Base-by-base conservation (phyloP, 2,113 vertebrate species). In the Triplophysa rosa region DNA sequence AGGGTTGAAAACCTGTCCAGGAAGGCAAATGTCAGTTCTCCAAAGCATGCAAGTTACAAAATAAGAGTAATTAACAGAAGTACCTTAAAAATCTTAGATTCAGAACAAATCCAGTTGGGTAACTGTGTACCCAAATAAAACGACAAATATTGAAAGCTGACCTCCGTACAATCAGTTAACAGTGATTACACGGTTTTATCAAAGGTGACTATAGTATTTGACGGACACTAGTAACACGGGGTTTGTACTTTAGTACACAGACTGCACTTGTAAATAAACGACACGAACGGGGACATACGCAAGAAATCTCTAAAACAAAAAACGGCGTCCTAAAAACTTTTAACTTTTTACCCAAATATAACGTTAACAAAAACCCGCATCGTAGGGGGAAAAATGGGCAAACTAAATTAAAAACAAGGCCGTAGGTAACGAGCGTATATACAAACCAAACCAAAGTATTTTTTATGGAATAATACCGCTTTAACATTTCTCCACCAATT, bases 211-310 rank as follows among this genome's bases (percentile, higher is more conserved):
- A 6, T 10, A 2, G 70, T 21, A 58, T 40, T 42, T 45, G 42
- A 11, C 42, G 11, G 42, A 45, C 42, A 42, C 56, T 33, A 6
- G 70, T 16, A 59, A 73, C 58, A 42, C 37, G 19, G 12, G 33
- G 70, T 61, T 59, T 11, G 11, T 58, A 52, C 23, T 17, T 16
- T 40, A 49, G 14, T 10, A 42, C 19, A 58, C 29, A 21, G 19
- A 59, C 45, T 52, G 23, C 14, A 69, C 17, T 26, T 10, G 70
- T 59, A 72, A 72, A 72, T 59, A 72, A 56, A 72, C 52, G 6
- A 3, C 8, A 58, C 21, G 33, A 33, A 33, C 33, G 33, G 1
- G 19, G 4, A 29, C 24, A 29, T 6, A 69, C 26, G 6, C 54
- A 16, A 40, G 19, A 24, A 13, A 23, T 67, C 21, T 33, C n/a